phyloP scores from a whole-genome alignment of 2,113 vertebrate genomes.

The Empidonax traillii region DNA sequence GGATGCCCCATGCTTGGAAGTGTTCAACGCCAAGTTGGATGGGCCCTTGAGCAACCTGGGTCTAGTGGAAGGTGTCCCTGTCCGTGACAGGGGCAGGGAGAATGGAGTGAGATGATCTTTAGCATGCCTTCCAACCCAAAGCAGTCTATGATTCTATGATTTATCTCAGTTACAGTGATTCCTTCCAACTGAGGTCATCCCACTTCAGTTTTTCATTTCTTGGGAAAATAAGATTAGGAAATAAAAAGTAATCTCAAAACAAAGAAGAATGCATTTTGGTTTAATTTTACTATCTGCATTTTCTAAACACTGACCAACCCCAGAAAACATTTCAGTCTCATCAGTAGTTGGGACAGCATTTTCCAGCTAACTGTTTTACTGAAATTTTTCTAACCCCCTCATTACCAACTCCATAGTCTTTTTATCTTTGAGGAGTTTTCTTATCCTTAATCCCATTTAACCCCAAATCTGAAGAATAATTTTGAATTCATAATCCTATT shows the following conservation, averaged over 20 bases:
- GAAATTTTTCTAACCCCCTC: background rate
- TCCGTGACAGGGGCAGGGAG: no score
- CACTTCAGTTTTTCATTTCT: background rate
- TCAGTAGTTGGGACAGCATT: background rate
- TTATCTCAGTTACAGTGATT: background rate
- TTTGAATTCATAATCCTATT: background rate
- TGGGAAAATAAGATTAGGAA: background rate
- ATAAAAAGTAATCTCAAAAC: background rate
- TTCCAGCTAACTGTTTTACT: background rate
- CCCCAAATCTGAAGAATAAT: background rate
- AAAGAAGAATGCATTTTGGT: background rate
- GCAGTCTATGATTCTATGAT: background rate
- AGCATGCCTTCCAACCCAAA: background rate
- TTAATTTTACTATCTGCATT: background rate
- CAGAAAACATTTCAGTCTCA: background rate
- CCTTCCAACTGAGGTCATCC: background rate
- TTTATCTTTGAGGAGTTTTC: background rate
- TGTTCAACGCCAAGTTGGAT: background rate
- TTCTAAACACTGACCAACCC: background rate
- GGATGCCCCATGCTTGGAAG: background rate
- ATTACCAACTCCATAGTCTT: background rate
- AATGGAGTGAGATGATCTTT: background rate
- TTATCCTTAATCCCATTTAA: conserved; percentile 14
- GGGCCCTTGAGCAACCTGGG: background rate
- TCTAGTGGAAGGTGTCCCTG: background rate